A percentile compares a stretch with the other conserved stretches of the same genome.
These are phyloP conservation scores for Hypothenemus hampei DNA, from an alignment of 1,140 invertebrate species.

Conservation along the genomic window DNA sequence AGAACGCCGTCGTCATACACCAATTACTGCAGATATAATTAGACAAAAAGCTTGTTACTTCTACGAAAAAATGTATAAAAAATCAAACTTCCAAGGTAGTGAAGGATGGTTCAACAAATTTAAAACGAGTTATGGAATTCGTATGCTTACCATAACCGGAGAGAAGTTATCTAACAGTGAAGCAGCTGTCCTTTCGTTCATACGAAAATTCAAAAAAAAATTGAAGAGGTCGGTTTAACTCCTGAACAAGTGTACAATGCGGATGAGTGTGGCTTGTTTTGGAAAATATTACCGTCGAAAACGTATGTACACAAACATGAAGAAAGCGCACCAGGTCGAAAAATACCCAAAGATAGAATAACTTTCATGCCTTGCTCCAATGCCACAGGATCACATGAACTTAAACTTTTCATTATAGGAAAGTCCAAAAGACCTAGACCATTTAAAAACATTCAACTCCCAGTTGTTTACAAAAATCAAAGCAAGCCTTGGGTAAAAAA, in stretches of 20 bases:
- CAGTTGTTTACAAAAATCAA: slow-evolving; percentile 37
- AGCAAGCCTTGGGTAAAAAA: slow-evolving; percentile 34
- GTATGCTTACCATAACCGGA: slow-evolving; percentile 40
- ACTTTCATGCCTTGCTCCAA: slow-evolving; percentile 44
- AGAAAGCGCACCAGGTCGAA: slow-evolving; percentile 32
- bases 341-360: slow-evolving; percentile 42
- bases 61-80: too few species aligned
- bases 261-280: slow-evolving; percentile 40
- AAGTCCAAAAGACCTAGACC: slow-evolving; percentile 39
- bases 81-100: too few species aligned
- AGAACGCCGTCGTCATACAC: too few species aligned
- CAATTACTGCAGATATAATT: too few species aligned
- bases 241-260: slow-evolving; percentile 30
- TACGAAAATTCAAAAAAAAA: slow-evolving; percentile 12
- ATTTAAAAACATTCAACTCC: slow-evolving; percentile 32
- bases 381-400: slow-evolving; percentile 41
- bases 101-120: slow-evolving; percentile 37
- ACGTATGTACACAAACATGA: slow-evolving; percentile 34
- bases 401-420: slow-evolving; percentile 39
- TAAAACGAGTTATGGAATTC: slow-evolving; percentile 41
- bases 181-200: slow-evolving; percentile 24
- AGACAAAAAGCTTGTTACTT: too few species aligned
- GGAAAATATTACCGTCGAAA: too few species aligned
- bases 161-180: slow-evolving; percentile 31
- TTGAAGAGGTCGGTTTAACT: slow-evolving; percentile 8